Percentiles rank a stretch among this genome's conserved stretches.
Evolutionary conservation across 2,113 vertebrate species (phyloP).

Genomic region (Mus musculus): GRCm39 chr4:33668501-33669000

Average conservation of each 20-base stretch:
- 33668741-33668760: constrained; percentile 67
- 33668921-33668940: constrained; percentile 2
- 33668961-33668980: constrained; percentile 54
- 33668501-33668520: background rate
- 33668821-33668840: constrained; percentile 54
- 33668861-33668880: constrained; percentile 49
- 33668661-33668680: constrained; percentile 57
- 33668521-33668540: background rate
- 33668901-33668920: constrained; percentile 30
- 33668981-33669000: constrained; percentile 65
- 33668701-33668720: background rate
- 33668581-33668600: background rate
- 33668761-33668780: constrained; percentile 67
- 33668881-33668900: constrained; percentile 24
- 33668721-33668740: background rate
- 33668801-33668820: background rate
- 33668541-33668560: constrained; percentile 42
- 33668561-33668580: constrained; percentile 31
- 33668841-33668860: background rate
- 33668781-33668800: constrained; percentile 11
- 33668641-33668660: constrained; percentile 13
- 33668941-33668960: background rate
- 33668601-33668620: constrained; percentile 43
- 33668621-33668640: background rate
- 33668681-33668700: background rate